Percentiles rank a stretch among this genome's conserved stretches.
phyloP scores from a whole-genome alignment of 2,888 invertebrate genomes.

The Autographa gamma region DNA sequence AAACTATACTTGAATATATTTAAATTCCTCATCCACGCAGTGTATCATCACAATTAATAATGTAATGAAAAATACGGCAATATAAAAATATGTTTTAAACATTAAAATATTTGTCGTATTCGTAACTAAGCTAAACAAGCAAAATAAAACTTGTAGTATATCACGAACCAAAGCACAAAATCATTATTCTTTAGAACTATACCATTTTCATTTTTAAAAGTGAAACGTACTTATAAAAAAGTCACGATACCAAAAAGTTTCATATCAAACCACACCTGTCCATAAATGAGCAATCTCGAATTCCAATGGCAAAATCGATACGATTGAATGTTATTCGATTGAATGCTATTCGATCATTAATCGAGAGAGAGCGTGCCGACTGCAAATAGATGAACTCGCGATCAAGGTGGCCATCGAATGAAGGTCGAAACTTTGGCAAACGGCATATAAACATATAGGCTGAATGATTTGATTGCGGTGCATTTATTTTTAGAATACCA shows the following conservation, averaged over 20 bases:
- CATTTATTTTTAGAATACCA: slow-evolving; percentile 39
- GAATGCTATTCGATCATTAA: slow-evolving; percentile 61
- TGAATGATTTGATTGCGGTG: slow-evolving; percentile 40
- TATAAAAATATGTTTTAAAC: no score
- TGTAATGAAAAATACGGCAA: no score
- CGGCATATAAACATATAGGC: slow-evolving; percentile 49
- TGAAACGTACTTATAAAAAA: slow-evolving; percentile 2
- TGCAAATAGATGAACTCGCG: slow-evolving; percentile 65
- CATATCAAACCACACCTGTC: slow-evolving; percentile 46
- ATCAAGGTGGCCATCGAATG: slow-evolving; percentile 67
- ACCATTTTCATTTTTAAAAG: slow-evolving; percentile 3
- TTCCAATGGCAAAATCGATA: slow-evolving; percentile 58
- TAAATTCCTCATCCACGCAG: no score
- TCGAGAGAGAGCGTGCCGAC: slow-evolving; percentile 63
- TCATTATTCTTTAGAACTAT: slow-evolving; percentile 3
- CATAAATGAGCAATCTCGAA: slow-evolving; percentile 56
- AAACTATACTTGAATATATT: no score
- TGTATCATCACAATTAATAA: no score
- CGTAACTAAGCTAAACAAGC: no score
- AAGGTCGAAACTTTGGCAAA: slow-evolving; percentile 67
- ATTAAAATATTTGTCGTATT: no score
- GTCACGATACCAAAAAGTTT: slow-evolving; percentile 19
- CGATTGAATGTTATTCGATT: slow-evolving; percentile 56
- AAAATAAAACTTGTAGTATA: background rate
- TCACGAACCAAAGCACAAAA: background rate